A percentile compares a stretch with the other conserved stretches of the same genome.
Evolutionary conservation across 2,113 vertebrate genomes (phyloP).

Genomic region (Odocoileus virginianus): DNA sequence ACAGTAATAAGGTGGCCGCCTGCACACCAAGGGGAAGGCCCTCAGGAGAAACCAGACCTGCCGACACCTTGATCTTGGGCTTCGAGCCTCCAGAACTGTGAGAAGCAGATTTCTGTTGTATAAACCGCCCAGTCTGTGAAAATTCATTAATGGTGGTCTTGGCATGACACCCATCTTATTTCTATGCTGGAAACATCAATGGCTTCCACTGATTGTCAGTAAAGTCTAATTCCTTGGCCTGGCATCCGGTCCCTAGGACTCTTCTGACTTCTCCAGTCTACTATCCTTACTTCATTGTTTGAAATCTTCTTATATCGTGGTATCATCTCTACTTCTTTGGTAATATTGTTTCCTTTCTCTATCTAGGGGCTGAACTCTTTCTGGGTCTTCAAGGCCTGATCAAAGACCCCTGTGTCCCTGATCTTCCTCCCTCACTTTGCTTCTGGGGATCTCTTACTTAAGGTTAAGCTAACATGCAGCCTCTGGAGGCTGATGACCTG

Average conservation of each 20-base stretch:
- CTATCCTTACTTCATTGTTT: no score
- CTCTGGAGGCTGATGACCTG: not conserved
- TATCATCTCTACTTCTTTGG: not conserved
- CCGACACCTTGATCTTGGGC: not conserved
- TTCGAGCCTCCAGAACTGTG: not conserved
- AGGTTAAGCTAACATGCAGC: not conserved
- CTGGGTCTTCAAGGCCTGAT: not conserved
- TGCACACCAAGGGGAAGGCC: not conserved
- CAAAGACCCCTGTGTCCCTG: not conserved
- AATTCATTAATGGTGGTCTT: not conserved
- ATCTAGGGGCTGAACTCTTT: not conserved
- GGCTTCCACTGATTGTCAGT: not conserved
- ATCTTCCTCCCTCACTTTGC: not conserved
- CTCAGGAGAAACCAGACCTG: not conserved
- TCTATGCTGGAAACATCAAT: not conserved
- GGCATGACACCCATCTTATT: not conserved
- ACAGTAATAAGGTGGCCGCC: accelerated
- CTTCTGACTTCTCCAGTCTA: not conserved
- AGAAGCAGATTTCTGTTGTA: not conserved
- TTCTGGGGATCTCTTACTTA: not conserved
- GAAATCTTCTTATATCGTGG: not conserved
- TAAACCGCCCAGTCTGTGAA: not conserved
- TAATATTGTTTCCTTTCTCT: not conserved
- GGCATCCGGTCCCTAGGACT: not conserved
- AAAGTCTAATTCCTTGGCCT: not conserved